Conservation (phyloP, 2,888 invertebrate genomes). For the Drosophila antonietae region DNA sequence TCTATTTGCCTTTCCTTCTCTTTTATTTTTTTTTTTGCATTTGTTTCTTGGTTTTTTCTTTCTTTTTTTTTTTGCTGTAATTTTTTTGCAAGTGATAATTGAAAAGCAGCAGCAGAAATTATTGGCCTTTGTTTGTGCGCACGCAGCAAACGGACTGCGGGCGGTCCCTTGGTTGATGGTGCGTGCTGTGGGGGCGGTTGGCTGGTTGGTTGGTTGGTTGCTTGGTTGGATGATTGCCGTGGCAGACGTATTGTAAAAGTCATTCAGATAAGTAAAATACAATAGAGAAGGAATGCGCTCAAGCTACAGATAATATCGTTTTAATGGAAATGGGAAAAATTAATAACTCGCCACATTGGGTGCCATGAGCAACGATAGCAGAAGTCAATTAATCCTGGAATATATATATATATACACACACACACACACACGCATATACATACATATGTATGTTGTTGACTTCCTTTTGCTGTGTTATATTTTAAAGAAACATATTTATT, state of each 20-base stretch:
- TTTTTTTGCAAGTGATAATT: slow-evolving; percentile 46
- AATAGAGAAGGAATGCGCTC: slow-evolving; percentile 16
- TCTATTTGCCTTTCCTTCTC: slow-evolving; percentile 57
- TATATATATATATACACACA: not conserved
- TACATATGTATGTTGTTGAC: not conserved
- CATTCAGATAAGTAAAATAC: slow-evolving; percentile 42
- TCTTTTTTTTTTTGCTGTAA: not conserved
- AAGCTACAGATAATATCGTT: slow-evolving; percentile 33
- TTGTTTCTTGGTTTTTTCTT: slow-evolving; percentile 6
- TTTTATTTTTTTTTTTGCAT: slow-evolving; percentile 42
- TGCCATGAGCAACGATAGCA: slow-evolving; percentile 30
- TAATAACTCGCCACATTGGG: slow-evolving; percentile 45
- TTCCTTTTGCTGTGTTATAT: not conserved
- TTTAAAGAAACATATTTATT: not conserved
- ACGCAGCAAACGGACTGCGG: slow-evolving; percentile 18
- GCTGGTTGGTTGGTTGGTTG: not conserved
- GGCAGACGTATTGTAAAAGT: slow-evolving; percentile 31
- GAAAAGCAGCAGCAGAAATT: slow-evolving; percentile 56
- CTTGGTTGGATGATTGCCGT: not conserved
- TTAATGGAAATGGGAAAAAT: slow-evolving; percentile 48
- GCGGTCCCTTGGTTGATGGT: not conserved
- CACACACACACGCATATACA: not conserved
- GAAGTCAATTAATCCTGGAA: slow-evolving; percentile 28
- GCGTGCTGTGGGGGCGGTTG: not conserved
- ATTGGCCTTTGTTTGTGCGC: slow-evolving; percentile 58